A percentile compares a stretch with the other conserved stretches of the same genome.
Evolutionary conservation across 1,140 invertebrate species (phyloP).

Genomic region (Nephila pilipes): DNA sequence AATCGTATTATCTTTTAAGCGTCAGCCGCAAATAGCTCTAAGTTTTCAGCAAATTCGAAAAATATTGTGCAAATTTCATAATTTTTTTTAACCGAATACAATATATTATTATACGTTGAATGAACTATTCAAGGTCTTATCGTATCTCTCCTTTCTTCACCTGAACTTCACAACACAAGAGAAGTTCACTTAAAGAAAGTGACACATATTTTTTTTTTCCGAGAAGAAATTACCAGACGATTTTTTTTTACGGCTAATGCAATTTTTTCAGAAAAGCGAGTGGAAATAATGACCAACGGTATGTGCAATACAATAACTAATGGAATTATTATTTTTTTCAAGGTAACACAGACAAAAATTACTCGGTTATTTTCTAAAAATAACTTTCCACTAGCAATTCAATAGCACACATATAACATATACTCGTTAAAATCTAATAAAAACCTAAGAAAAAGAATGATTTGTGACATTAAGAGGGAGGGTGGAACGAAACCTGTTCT

Average conservation of each 20-base stretch:
- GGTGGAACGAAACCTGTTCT: constrained; percentile 13
- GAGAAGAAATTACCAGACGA: neutral
- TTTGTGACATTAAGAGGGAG: neutral
- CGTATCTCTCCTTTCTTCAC: too few species aligned
- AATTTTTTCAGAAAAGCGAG: neutral
- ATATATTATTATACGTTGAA: too few species aligned
- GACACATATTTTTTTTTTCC: neutral
- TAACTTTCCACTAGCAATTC: constrained; percentile 1
- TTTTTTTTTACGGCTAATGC: too few species aligned
- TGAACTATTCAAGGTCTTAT: too few species aligned
- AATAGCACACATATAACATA: neutral
- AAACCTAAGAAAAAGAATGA: constrained; percentile 20
- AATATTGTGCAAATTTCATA: too few species aligned
- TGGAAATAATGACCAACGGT: constrained; percentile 8
- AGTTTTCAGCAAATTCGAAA: too few species aligned
- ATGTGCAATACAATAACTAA: neutral
- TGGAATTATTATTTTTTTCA: neutral
- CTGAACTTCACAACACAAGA: too few species aligned
- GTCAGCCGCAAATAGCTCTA: too few species aligned
- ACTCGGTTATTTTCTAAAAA: constrained; percentile 9
- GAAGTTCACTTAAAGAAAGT: neutral
- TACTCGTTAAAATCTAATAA: constrained; percentile 51
- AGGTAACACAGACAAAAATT: constrained; percentile 15
- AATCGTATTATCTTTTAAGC: too few species aligned
- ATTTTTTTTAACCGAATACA: too few species aligned